These are phyloP conservation scores for Deilephila elpenor DNA, from an alignment of 2,888 invertebrate genomes.

Conservation along the genomic window DNA sequence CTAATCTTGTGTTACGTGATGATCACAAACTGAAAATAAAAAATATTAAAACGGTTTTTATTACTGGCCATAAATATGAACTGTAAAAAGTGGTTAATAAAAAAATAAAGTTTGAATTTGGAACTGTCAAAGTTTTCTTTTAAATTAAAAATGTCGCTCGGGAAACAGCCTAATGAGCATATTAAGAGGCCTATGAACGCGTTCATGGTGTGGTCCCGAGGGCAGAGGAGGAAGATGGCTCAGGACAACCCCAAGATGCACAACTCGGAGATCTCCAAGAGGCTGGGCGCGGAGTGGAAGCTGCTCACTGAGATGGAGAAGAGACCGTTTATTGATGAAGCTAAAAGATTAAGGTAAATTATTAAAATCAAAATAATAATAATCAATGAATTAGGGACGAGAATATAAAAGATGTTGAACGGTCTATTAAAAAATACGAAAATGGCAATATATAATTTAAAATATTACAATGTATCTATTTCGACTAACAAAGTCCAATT, in stretches of 20 bases:
- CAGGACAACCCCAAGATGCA: slow-evolving; percentile 98
- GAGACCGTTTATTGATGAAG: slow-evolving; percentile 95
- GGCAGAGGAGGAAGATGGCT: slow-evolving; percentile 95
- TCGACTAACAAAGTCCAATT: too few species aligned
- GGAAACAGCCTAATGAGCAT: slow-evolving; percentile 86
- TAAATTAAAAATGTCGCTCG: slow-evolving; percentile 66
- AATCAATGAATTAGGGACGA: too few species aligned
- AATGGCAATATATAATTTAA: too few species aligned
- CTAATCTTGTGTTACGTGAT: slow-evolving; percentile 37
- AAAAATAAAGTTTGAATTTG: slow-evolving; percentile 11
- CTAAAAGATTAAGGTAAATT: slow-evolving; percentile 92
- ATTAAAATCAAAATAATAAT: neutral
- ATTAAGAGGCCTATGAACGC: slow-evolving; percentile 98
- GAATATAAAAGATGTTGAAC: neutral
- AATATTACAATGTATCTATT: too few species aligned
- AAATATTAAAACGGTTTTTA: neutral
- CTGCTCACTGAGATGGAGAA: slow-evolving; percentile 93
- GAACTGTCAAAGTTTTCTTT: slow-evolving; percentile 15
- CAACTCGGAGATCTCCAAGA: slow-evolving; percentile 95
- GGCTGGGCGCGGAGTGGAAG: slow-evolving; percentile 95
- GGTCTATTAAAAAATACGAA: too few species aligned
- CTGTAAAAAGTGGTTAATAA: slow-evolving; percentile 25
- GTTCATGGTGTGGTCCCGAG: slow-evolving; percentile 97
- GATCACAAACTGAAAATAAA: neutral
- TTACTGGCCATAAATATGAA: slow-evolving; percentile 26